Evolutionary conservation across 2,888 invertebrate genomes (phyloP), one percentile per base, ranked within the genome.

Genomic region (Cabera pusaria): DNA sequence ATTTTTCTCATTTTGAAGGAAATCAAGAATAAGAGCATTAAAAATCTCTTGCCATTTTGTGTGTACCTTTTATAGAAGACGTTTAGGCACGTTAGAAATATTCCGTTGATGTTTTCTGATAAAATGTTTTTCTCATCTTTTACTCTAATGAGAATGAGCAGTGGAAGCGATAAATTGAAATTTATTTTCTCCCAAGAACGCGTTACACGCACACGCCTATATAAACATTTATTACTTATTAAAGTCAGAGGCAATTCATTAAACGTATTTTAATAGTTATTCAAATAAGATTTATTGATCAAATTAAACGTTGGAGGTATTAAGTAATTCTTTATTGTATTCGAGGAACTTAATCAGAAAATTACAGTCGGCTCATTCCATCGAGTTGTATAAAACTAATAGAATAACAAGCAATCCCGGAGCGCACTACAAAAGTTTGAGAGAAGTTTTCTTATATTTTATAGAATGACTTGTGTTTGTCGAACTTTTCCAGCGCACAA

Each of bases 401-500:
- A 70, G 64, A 71, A 72, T 71, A 71, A 74, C 63, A 72, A 74
- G 69, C 60, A 64, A 73, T 80, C 80, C 74, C 74, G 48, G 56
- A 70, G 76, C 74, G 73, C 66, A 72, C 67, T 72, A 69, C 63
- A 57, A 57, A 79, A 83, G 68, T 84, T 79, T 38, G 36, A 49
- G 47, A 40, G 27, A 81, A 86, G 71, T 82, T 84, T 78, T 74
- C 76, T 75, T 78, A 77, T 82, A 78, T 77, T 82, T 80, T 79
- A 80, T 83, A 80, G 81, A 80, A 80, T 73, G 72, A 72, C 66
- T 79, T 67, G 72, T 80, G 75, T 83, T 81, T 81, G 70, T 76
- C 69, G 69, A 84, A 85, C 77, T 86, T 85, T 82, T 79, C 75
- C 66, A 74, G 71, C 70, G 74, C 75, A 69, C 77, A 81, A 81